Base-by-base conservation (phyloP, 2,113 vertebrate genomes). In the Taxidea taxus region DNA sequence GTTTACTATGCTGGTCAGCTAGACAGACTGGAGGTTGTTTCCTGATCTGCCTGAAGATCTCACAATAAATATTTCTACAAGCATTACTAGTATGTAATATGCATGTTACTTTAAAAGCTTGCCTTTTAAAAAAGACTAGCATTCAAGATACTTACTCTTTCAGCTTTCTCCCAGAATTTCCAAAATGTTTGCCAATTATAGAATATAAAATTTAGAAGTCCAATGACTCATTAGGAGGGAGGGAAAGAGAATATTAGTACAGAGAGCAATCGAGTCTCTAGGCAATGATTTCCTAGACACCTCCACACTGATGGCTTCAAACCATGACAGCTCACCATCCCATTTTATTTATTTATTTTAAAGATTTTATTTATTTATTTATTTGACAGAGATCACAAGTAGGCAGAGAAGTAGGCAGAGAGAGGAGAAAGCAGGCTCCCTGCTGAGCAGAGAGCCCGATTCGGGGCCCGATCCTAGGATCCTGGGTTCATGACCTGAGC, bases 51-150 rank as follows among this genome's bases (percentile, higher is more conserved):
- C 42, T 91, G 74, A 94, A 42, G 51, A 58, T 44, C 49, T 82
- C 72, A 89, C 11, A 56, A 70, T 51, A 78, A 80, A 54, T 70
- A 88, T 23, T 90, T 13, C 95, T 56, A 27, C 47, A 78, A 88
- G 80, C n/a, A 70, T 25, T 77, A 66, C 91, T 91, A 87, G 34
- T 39, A 51, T 25, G 49, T 29, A 74, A 58, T 39, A 2, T 58
- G 37, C 42, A 31, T 84, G 16, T 64, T 90, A 56, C 87, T 94
- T 95, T 80, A 44, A 88, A 96, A 94, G 31, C 23, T 44, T 88
- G 7, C 54, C 83, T 87, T 83, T 94, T 82, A 54, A 77, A 70
- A 70, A 82, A 96, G 42, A 68, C 78, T 62, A 96, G 44, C 83
- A 96, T 85, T 92, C 15, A 83, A 84, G 21, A 74, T 2, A 44